A percentile compares a stretch with the other conserved stretches of the same genome.
Conservation (phyloP, 2,113 vertebrate species). For the Mohoua ochrocephala region DNA sequence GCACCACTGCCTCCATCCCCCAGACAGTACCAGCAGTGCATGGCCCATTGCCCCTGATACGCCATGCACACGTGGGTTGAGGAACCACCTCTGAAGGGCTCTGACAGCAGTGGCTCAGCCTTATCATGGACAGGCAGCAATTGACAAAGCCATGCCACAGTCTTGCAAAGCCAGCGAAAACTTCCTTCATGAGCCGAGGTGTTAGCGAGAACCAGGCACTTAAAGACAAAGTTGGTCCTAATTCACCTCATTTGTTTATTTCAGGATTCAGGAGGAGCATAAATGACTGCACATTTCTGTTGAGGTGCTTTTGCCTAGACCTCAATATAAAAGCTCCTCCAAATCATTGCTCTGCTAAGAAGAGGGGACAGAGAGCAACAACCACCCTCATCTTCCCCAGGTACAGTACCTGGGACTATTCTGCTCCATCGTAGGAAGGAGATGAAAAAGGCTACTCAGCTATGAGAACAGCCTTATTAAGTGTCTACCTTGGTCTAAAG, state of each 20-base stretch:
- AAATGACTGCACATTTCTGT: neutral
- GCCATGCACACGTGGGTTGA: fast-evolving
- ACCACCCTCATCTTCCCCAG: neutral
- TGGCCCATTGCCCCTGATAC: neutral
- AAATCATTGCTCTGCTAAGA: neutral
- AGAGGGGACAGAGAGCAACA: neutral
- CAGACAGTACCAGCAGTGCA: neutral
- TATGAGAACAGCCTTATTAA: neutral
- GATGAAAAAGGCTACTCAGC: neutral
- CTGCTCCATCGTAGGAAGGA: neutral
- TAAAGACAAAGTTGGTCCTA: neutral
- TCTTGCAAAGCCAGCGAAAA: neutral
- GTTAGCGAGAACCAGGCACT: neutral
- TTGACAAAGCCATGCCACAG: neutral
- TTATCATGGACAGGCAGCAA: neutral
- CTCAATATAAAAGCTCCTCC: neutral
- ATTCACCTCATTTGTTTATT: neutral
- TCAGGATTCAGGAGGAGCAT: neutral
- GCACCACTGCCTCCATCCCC: neutral
- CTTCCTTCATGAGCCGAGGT: fast-evolving
- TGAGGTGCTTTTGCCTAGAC: neutral
- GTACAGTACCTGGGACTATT: neutral
- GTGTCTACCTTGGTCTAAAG: neutral
- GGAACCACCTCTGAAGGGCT: neutral
- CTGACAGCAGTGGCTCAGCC: neutral